Percentiles rank a stretch among this genome's conserved stretches.
Evolutionary conservation across 2,113 vertebrate genomes (phyloP).

Genomic region (Maccullochella peelii): DNA sequence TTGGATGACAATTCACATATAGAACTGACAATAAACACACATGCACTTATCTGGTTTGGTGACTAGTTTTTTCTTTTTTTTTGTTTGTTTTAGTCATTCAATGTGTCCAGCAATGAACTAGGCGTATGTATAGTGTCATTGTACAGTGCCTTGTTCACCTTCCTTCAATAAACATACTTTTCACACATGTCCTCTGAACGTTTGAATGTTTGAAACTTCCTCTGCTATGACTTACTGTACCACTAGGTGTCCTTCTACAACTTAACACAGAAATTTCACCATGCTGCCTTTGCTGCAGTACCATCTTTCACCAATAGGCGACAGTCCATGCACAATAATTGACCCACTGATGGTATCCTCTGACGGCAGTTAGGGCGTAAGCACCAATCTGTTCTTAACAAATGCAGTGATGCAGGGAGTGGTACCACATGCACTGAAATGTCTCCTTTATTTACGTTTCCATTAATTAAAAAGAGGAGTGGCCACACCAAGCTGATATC

Average conservation of each 20-base stretch:
- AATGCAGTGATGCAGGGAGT: slow-evolving; percentile 23
- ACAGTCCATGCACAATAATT: background rate
- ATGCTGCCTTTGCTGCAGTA: background rate
- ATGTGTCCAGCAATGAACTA: background rate
- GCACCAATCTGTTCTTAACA: slow-evolving; percentile 9
- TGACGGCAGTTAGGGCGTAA: background rate
- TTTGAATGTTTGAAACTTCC: background rate
- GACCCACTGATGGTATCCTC: background rate
- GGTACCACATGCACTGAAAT: slow-evolving; percentile 33
- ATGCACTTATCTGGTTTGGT: background rate
- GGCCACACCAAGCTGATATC: background rate
- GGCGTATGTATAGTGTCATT: background rate
- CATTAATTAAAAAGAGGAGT: background rate
- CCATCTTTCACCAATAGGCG: slow-evolving; percentile 25
- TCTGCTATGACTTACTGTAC: background rate
- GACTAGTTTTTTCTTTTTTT: background rate
- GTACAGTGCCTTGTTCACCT: slow-evolving; percentile 64
- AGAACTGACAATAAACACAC: background rate
- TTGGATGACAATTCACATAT: background rate
- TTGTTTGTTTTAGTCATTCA: background rate
- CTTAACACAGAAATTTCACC: background rate
- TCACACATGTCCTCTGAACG: background rate
- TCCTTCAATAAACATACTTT: slow-evolving; percentile 66
- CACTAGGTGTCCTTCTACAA: slow-evolving; percentile 55
- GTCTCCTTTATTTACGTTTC: slow-evolving; percentile 26